A percentile compares a stretch with the other conserved stretches of the same genome.
Conservation (phyloP, 2,797 vertebrate species). For the Malurus leucopterus region DNA sequence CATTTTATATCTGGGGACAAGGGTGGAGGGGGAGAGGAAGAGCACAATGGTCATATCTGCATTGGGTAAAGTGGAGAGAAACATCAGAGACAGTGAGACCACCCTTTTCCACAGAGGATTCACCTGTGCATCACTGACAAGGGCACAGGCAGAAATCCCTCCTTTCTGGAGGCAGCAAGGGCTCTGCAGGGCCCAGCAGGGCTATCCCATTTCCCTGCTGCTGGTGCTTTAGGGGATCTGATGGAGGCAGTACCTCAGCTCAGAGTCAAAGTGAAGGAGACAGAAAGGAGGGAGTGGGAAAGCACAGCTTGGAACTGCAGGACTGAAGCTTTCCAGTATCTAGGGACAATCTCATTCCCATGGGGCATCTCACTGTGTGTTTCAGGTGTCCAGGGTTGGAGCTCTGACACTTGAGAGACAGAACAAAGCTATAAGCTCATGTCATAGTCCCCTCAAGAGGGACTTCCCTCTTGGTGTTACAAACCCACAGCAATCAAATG, state of each 20-base stretch:
- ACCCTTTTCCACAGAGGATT: neutral
- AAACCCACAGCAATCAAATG: neutral
- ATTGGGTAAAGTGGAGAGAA: neutral
- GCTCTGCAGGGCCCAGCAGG: neutral
- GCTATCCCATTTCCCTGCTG: neutral
- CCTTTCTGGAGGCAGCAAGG: neutral
- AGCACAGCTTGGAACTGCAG: neutral
- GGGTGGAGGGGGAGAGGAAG: neutral
- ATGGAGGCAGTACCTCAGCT: neutral
- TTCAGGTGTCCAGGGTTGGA: neutral
- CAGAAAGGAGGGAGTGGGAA: neutral
- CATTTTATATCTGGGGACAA: neutral
- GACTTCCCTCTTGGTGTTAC: neutral
- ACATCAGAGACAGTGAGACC: neutral
- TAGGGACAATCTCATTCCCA: neutral
- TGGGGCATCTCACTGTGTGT: neutral
- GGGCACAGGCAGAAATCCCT: neutral
- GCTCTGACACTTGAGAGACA: neutral
- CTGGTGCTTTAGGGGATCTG: neutral
- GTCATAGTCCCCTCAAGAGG: no score
- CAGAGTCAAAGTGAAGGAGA: neutral
- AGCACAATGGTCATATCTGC: neutral
- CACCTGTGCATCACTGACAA: neutral
- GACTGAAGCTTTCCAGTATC: neutral
- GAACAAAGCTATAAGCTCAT: neutral